Conservation (phyloP, 2,888 invertebrate genomes). For the Byasa hedistus region DNA sequence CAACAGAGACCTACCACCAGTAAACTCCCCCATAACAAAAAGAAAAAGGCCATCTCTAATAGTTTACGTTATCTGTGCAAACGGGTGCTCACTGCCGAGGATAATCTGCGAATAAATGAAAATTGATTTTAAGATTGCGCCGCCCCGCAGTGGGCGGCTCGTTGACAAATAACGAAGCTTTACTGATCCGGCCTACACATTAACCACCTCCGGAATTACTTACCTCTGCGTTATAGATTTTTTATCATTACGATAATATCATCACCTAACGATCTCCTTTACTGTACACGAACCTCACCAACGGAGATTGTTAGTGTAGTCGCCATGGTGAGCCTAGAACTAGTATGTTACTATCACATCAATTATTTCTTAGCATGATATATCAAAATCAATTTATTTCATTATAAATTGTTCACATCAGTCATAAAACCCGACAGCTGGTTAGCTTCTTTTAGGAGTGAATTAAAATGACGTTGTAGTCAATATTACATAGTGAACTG, state of each 20-base stretch:
- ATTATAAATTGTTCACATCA: too few species aligned
- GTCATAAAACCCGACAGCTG: too few species aligned
- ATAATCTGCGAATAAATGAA: constrained; percentile 79
- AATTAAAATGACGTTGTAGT: not conserved
- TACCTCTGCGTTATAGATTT: constrained; percentile 21
- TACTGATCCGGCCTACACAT: constrained; percentile 47
- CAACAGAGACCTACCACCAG: too few species aligned
- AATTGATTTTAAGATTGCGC: constrained; percentile 79
- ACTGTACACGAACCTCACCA: too few species aligned
- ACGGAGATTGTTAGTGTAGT: too few species aligned
- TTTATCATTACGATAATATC: not conserved
- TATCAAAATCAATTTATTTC: too few species aligned
- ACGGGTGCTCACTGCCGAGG: constrained; percentile 64
- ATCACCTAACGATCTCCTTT: too few species aligned
- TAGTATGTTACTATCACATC: too few species aligned
- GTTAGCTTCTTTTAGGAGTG: too few species aligned
- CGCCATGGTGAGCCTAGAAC: too few species aligned
- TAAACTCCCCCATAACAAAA: too few species aligned
- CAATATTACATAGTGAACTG: not conserved
- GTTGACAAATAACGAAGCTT: constrained; percentile 74
- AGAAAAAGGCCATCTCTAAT: constrained; percentile 28
- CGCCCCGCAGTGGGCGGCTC: constrained; percentile 49
- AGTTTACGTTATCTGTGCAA: constrained; percentile 40
- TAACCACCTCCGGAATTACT: constrained; percentile 39
- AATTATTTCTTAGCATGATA: too few species aligned